phyloP scores from a whole-genome alignment of 2,113 vertebrate species.

The Nesoenas mayeri region DNA sequence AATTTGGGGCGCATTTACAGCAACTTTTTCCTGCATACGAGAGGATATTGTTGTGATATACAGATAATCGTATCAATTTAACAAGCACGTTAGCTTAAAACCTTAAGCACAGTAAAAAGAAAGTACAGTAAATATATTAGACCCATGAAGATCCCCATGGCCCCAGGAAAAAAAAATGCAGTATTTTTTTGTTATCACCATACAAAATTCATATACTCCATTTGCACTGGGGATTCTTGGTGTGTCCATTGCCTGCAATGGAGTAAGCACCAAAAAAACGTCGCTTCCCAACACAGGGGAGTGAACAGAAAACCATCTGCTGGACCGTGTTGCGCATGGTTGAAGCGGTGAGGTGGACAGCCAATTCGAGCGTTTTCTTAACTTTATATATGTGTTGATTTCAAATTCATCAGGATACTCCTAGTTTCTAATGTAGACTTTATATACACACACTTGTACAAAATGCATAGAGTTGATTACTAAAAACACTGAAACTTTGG shows the following conservation, averaged over 20 bases:
- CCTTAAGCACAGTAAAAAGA: slow-evolving; percentile 43
- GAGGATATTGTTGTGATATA: neutral
- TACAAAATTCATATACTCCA: slow-evolving; percentile 45
- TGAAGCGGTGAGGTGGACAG: slow-evolving; percentile 38
- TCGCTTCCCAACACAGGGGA: slow-evolving; percentile 38
- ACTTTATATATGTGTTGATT: slow-evolving; percentile 41
- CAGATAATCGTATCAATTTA: neutral
- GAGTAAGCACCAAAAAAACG: slow-evolving; percentile 47
- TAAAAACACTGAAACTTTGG: slow-evolving; percentile 77
- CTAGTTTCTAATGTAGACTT: slow-evolving; percentile 54
- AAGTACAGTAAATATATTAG: slow-evolving; percentile 44
- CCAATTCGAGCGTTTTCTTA: slow-evolving; percentile 52
- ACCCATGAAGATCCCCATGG: slow-evolving; percentile 38
- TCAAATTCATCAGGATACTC: slow-evolving; percentile 70
- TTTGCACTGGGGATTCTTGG: slow-evolving; percentile 49
- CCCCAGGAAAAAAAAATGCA: slow-evolving; percentile 23
- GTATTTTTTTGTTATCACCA: neutral
- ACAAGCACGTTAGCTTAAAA: slow-evolving; percentile 47
- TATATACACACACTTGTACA: slow-evolving; percentile 75
- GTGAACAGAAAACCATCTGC: slow-evolving; percentile 46
- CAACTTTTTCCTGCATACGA: neutral
- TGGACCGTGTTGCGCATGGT: slow-evolving; percentile 16
- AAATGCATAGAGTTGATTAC: slow-evolving; percentile 82
- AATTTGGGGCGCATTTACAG: slow-evolving; percentile 30
- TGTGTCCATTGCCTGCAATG: slow-evolving; percentile 65